Base-by-base conservation (phyloP, 2,888 invertebrate genomes). In the Chloromyia formosa region DNA sequence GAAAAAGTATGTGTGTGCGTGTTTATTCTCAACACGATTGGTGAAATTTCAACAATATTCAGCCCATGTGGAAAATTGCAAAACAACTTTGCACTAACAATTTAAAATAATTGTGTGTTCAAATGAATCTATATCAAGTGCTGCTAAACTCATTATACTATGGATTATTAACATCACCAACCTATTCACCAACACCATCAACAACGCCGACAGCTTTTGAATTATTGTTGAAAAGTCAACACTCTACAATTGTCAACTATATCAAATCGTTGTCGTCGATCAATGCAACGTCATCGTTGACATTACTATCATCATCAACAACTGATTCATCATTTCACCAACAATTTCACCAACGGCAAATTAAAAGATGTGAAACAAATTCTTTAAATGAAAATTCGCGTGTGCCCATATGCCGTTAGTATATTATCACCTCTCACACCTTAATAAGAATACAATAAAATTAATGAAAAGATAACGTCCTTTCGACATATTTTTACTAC, bases 391-490 rank as follows among this genome's bases (percentile, higher is more conserved):
- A 84, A 83, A 84, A 84, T 80, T 82, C 84, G 80, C 84, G 85
- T 82, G 81, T 84, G 82, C 82, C 84, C 81, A 83, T 83, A 83
- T 84, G 84, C 84, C 83, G 84, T 84, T 84, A 84, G 84, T 84
- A 84, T 84, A 40, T 45, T 40, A 22, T 62, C 14, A 27, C 18
- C 53, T 27, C 22, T 62, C 35, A 62, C 40, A n/a, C 56, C 56
- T 56, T 10, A 56, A 20, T 20, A 7, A 16, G 20, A 66, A 16
- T 45, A 66, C 3, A 56, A 20, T 20, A 7, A 16, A 49, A 66
- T 35, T 45, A 66, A 20, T 23, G 49, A 54, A 53, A 69, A 69
- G 16, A 53, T 1, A 54, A 54, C 16, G 27, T 42, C 14, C 16
- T 18, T 56, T 35, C 20, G 22, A 18, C 75, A 74, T 75, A 56